Conservation (phyloP, 2,888 invertebrate genomes). For the Patella depressa region DNA sequence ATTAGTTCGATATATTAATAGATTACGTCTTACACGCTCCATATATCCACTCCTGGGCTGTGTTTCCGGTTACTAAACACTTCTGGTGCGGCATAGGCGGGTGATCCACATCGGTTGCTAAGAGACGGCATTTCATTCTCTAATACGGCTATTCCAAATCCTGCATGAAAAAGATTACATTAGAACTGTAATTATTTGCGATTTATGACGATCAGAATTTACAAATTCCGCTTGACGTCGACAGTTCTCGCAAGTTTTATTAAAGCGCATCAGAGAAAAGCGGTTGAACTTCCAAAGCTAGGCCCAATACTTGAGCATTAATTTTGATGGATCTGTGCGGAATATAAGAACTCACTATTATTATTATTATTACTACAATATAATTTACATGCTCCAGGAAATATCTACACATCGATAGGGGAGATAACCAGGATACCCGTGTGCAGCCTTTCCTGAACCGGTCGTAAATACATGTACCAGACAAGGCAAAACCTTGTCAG, state of each 20-base stretch:
- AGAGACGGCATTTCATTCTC: slow-evolving; percentile 58
- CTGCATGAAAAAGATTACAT: slow-evolving; percentile 37
- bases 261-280: not conserved
- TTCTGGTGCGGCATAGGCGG: slow-evolving; percentile 67
- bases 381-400: too few relatives aligned
- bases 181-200: not conserved
- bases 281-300: too few relatives aligned
- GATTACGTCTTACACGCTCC: slow-evolving; percentile 60
- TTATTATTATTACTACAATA: too few relatives aligned
- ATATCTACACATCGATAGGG: too few relatives aligned
- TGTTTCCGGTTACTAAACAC: slow-evolving; percentile 62
- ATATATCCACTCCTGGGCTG: slow-evolving; percentile 63
- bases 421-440: too few relatives aligned
- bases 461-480: too few relatives aligned
- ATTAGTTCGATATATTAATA: not conserved
- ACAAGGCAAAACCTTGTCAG: too few relatives aligned
- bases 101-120: slow-evolving; percentile 64
- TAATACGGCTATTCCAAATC: slow-evolving; percentile 62
- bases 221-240: not conserved
- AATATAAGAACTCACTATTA: too few relatives aligned
- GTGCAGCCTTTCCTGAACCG: too few relatives aligned
- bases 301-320: too few relatives aligned
- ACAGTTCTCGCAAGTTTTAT: not conserved
- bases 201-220: not conserved
- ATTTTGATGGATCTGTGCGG: too few relatives aligned